Percentiles rank a stretch among this genome's conserved stretches.
Evolutionary conservation across 2,113 vertebrate species (phyloP).

Genomic region (Melanotaenia duboulayi): DNA sequence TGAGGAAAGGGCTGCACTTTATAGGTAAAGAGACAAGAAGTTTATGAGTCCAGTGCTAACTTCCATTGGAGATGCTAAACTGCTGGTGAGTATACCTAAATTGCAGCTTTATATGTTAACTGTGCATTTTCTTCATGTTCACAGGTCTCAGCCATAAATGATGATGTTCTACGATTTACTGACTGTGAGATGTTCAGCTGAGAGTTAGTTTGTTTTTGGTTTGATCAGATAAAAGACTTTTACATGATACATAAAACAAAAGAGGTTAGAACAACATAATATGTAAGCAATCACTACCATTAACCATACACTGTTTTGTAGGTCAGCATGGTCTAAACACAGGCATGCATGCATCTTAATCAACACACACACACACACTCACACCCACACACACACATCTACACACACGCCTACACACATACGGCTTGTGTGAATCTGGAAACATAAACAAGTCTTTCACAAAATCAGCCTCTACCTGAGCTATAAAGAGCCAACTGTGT

Average conservation of each 20-base stretch:
- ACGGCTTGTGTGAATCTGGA: conserved; percentile 62
- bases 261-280: conserved; percentile 1
- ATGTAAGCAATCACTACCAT: neutral
- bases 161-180: conserved; percentile 4
- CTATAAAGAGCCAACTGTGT: conserved; percentile 80
- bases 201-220: neutral
- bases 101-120: neutral
- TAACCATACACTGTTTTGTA: conserved; percentile 8
- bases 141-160: conserved; percentile 9
- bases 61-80: conserved; percentile 17
- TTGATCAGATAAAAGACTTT: conserved; percentile 2
- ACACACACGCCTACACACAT: conserved; percentile 40
- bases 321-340: conserved; percentile 28
- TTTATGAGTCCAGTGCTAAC: neutral
- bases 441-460: conserved; percentile 81
- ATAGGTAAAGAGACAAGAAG: neutral
- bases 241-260: neutral
- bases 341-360: conserved; percentile 24
- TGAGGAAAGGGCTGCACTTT: neutral
- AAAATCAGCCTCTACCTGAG: conserved; percentile 75
- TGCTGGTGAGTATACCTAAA: conserved; percentile 61
- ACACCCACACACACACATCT: too few species aligned
- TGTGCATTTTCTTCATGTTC: neutral
- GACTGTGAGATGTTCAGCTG: neutral
- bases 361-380: conserved; percentile 34